Evolutionary conservation across 64 coral and sea anemone species (phyloP).

Genomic region (Montipora capricornis): DNA sequence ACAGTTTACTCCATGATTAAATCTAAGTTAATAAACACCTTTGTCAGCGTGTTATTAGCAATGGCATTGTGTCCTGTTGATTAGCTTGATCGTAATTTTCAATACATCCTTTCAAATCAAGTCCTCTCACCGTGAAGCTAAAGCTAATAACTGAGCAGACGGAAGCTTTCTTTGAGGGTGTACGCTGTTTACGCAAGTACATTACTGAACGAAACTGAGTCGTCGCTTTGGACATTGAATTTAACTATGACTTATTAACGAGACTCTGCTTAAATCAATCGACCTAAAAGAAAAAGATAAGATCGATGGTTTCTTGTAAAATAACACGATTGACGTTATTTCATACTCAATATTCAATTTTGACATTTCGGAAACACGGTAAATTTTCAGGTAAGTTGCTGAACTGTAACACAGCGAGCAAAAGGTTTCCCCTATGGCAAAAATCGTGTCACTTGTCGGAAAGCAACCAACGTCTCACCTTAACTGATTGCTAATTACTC

Average conservation of each 20-base stretch:
- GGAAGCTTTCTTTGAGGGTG: neutral
- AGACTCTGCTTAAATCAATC: neutral
- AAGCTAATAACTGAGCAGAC: slow-evolving; percentile 9
- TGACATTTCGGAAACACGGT: neutral
- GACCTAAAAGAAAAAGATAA: slow-evolving; percentile 16
- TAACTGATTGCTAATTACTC: neutral
- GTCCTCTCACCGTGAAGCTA: slow-evolving; percentile 21
- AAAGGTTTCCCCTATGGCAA: neutral
- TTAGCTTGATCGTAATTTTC: neutral
- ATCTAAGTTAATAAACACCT: slow-evolving; percentile 31
- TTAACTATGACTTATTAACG: neutral
- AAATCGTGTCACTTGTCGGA: neutral
- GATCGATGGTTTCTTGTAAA: neutral
- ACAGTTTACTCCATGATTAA: slow-evolving; percentile 39
- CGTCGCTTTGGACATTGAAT: slow-evolving; percentile 4
- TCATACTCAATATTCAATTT: neutral
- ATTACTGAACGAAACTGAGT: neutral
- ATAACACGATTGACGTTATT: neutral
- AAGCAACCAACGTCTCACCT: neutral
- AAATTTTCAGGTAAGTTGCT: slow-evolving; percentile 17
- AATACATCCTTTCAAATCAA: slow-evolving; percentile 35
- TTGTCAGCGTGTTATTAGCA: slow-evolving; percentile 27
- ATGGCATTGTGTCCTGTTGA: slow-evolving; percentile 16
- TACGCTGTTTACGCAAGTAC: slow-evolving; percentile 13
- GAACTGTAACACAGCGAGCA: neutral